Evolutionary conservation across 2,888 invertebrate genomes (phyloP), one percentile per base, ranked within the genome.

Genomic region (Mythimna lalbum): DNA sequence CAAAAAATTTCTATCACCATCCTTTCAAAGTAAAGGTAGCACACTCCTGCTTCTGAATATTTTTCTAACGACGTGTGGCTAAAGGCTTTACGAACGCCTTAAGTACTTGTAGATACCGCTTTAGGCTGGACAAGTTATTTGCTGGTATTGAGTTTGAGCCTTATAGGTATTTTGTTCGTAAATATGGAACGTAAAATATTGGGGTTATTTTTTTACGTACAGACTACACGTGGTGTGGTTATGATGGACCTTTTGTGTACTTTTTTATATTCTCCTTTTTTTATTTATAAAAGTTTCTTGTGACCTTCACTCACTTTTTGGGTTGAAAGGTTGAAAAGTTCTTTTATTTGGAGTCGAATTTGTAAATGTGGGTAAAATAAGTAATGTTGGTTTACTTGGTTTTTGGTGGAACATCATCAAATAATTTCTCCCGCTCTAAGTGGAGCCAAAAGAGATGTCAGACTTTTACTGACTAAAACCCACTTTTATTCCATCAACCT

Each of bases 41-140:
- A 56, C 50, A 59, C 66, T 60, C 52, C 31, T 64, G 55, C 61
- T 70, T 36, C 53, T 65, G 81, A 72, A 84, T 80, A 84, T 82
- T 69, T 83, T 80, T 69, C 36, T 49, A 56, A 66, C 60, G 14
- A 63, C 59, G 67, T 83, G 82, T 69, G 63, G 64, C 59, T 73
- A 73, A 79, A 73, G 59, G 73, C 62, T 81, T 73, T 73, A 14
- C 49, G 57, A 76, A 75, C 56, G 67, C 73, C 65, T 76, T 81
- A 79, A 73, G 80, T 78, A 43, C 43, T 17, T 17, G 19, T 17
- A 79, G 80, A 83, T 78, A 86, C 73, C 68, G 81, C 79, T 80
- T 56, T 55, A 70, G 80, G 69, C 82, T 65, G 80, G 81, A 73
- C 80, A 79, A 79, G 81, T 81, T 86, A 84, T 84, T 84, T 78